Evolutionary conservation across 2,888 invertebrate species (phyloP), one percentile per base, ranked within the genome.

Genomic region (Blera fallax): DNA sequence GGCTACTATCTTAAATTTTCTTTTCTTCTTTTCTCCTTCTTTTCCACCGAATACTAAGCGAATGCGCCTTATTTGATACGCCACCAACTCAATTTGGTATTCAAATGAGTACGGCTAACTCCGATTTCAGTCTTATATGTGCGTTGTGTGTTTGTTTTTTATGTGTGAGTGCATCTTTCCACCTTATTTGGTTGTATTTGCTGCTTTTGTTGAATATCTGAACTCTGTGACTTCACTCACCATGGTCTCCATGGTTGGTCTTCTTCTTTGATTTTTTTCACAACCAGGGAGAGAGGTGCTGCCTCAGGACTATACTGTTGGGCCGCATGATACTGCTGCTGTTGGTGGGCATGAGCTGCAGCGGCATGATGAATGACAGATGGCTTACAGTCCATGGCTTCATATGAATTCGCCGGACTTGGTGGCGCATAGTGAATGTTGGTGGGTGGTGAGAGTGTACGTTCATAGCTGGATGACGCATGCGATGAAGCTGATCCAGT

Each of bases 241-340:
- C 96, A 97, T 2, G 96, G 96, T 89, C 96, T 94, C 96, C 97
- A 97, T 27, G 96, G 96, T 89, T 95, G 95, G 52, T 96, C 96
- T 89, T 95, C 96, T 83, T 94, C 93, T 83, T 92, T 92, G 73
- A 93, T 93, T 93, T 94, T 95, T 90, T 94, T 94, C 89, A 96
- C 96, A 16, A 96, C 96, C 88, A 96, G 92, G 3, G 96, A 95
- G 32, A 96, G 92, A 0, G 96, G 96, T 78, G 90, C 89, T 16
- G 56, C 82, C 52, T 88, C 88, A 8, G 81, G 67, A 5, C 58
- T 81, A 62, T 83, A 77, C 58, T 80, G 74, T 34, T 78, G 74
- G 7, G 73, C 54, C 29, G 45, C 80, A 40, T 70, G 78, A n/a
- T 48, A 58, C n/a, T 72, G 80, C 5, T 78, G 85, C 16, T 64